These are phyloP conservation scores for Eurypyga helias DNA, from an alignment of 2,113 vertebrate species.

Conservation along the genomic window DNA sequence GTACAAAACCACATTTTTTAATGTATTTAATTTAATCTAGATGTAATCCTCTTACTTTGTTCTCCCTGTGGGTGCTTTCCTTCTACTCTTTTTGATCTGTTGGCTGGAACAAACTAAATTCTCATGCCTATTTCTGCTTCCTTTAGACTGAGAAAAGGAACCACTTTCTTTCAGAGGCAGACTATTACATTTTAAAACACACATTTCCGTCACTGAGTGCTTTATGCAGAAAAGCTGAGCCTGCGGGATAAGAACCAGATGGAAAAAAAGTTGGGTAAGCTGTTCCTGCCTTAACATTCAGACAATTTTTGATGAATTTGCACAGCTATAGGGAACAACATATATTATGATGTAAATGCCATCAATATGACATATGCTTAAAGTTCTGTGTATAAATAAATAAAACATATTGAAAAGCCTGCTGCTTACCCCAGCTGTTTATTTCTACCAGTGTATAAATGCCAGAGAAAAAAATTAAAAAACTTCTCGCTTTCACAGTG, in stretches of 20 bases:
- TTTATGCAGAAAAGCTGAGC: constrained; percentile 72
- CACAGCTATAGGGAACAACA: constrained; percentile 76
- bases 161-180: constrained; percentile 3
- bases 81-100: neutral
- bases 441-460: constrained; percentile 72
- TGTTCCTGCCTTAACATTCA: constrained; percentile 58
- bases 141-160: neutral
- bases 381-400: constrained; percentile 80
- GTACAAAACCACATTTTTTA: neutral
- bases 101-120: neutral
- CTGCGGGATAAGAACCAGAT: constrained; percentile 72
- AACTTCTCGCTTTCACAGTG: neutral
- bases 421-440: constrained; percentile 79
- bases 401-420: constrained; percentile 78
- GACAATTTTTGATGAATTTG: constrained; percentile 75
- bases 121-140: neutral
- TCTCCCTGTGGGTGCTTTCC: neutral
- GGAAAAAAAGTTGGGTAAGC: constrained; percentile 69
- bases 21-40: neutral
- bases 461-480: constrained; percentile 53
- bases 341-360: constrained; percentile 83
- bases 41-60: neutral
- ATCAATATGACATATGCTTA: constrained; percentile 80
- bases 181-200: constrained; percentile 45
- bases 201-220: constrained; percentile 44